Evolutionary conservation across 2,888 invertebrate genomes (phyloP).

Genomic region (Meandrusa payeni): DNA sequence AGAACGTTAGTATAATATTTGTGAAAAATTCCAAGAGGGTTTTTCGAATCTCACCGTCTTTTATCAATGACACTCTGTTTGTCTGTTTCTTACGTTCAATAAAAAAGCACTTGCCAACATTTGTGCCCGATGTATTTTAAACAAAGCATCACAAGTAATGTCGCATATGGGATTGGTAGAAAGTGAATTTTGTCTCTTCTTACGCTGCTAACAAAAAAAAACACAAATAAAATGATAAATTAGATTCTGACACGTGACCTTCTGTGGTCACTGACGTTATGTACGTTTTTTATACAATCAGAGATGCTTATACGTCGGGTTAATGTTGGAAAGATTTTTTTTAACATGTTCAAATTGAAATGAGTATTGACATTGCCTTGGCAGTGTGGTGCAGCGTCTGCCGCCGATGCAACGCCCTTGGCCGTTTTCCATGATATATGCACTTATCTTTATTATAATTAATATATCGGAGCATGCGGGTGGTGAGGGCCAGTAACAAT

Average conservation of each 20-base stretch:
- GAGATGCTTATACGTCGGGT: slow-evolving; percentile 11
- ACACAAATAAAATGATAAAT: too few relatives aligned
- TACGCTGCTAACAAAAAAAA: too few relatives aligned
- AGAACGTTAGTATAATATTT: too few relatives aligned
- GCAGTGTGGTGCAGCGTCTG: slow-evolving; percentile 14
- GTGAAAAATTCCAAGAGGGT: too few relatives aligned
- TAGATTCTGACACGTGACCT: not conserved
- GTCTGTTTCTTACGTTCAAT: too few relatives aligned
- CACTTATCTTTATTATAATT: slow-evolving; percentile 44
- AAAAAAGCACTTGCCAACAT: too few relatives aligned
- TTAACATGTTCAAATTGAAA: slow-evolving; percentile 29
- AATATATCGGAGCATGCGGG: slow-evolving; percentile 51
- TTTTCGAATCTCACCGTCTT: too few relatives aligned
- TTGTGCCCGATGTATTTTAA: too few relatives aligned
- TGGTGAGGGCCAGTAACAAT: slow-evolving; percentile 31
- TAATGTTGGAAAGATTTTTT: slow-evolving; percentile 27
- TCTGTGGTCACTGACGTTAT: not conserved
- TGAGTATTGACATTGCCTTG: slow-evolving; percentile 22
- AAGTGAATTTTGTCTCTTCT: too few relatives aligned
- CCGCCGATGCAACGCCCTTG: slow-evolving; percentile 49
- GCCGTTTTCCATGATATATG: slow-evolving; percentile 49
- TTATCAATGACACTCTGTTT: too few relatives aligned
- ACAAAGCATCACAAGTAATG: too few relatives aligned
- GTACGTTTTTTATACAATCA: slow-evolving; percentile 1
- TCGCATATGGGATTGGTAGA: too few relatives aligned